Percentiles rank a stretch among this genome's conserved stretches.
Conservation (phyloP, 2,797 vertebrate genomes). For the Nannoperca australis region DNA sequence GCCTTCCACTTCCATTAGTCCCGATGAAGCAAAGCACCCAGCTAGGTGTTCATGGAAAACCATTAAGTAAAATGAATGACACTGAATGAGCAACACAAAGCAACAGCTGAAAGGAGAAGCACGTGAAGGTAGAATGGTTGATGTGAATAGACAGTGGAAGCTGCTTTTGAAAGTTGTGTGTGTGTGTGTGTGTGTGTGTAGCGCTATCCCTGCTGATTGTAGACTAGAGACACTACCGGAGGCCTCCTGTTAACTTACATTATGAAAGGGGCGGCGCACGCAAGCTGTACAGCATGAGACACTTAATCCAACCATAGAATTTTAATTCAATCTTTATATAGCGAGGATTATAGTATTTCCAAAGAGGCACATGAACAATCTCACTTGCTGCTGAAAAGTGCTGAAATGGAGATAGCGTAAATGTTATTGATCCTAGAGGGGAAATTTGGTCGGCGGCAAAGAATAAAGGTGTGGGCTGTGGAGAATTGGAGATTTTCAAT, state of each 20-base stretch:
- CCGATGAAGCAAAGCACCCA: slow-evolving; percentile 13
- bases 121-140: slow-evolving; percentile 10
- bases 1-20: slow-evolving; percentile 19
- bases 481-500: slow-evolving; percentile 12
- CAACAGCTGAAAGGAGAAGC: slow-evolving; percentile 23
- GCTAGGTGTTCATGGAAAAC: background rate
- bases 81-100: slow-evolving; percentile 14
- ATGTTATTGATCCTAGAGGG: slow-evolving; percentile 44
- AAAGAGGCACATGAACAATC: slow-evolving; percentile 39
- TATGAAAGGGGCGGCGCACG: slow-evolving; percentile 34
- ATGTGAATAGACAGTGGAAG: slow-evolving; percentile 38
- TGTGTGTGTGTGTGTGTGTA: slow-evolving; percentile 5
- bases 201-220: slow-evolving; percentile 19
- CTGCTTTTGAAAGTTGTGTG: slow-evolving; percentile 6
- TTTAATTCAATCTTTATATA: slow-evolving; percentile 61
- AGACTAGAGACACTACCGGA: slow-evolving; percentile 20
- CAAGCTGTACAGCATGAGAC: slow-evolving; percentile 40
- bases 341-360: slow-evolving; percentile 52
- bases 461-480: background rate
- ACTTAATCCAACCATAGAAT: slow-evolving; percentile 52
- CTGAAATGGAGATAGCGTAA: slow-evolving; percentile 28
- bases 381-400: slow-evolving; percentile 10
- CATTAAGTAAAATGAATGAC: slow-evolving; percentile 29
- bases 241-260: slow-evolving; percentile 44
- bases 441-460: slow-evolving; percentile 4